Evolutionary conservation across 2,797 vertebrate genomes (phyloP).

Genomic region (Gobio occitaniae): DNA sequence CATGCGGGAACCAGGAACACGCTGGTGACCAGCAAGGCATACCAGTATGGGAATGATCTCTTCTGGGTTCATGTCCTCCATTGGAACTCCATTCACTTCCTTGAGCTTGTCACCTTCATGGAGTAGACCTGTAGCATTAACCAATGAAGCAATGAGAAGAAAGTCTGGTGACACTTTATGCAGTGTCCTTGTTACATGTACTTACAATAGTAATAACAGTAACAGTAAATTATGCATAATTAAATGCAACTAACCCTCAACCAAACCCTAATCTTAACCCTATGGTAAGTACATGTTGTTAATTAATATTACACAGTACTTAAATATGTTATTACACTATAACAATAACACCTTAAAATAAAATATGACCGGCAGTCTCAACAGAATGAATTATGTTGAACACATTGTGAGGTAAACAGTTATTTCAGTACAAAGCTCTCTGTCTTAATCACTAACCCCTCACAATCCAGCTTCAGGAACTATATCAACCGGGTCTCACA

Average conservation of each 20-base stretch:
- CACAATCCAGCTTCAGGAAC: neutral
- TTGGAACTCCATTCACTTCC: conserved; percentile 91
- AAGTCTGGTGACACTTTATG: neutral
- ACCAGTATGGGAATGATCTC: conserved; percentile 94
- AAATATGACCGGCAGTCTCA: too few relatives aligned
- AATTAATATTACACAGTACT: too few relatives aligned
- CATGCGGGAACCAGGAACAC: neutral
- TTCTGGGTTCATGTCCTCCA: conserved; percentile 88
- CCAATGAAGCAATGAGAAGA: neutral
- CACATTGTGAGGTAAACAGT: neutral
- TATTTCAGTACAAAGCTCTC: neutral
- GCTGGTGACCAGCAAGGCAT: conserved; percentile 7
- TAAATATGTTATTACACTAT: too few relatives aligned
- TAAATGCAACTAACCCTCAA: too few relatives aligned
- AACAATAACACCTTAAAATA: too few relatives aligned
- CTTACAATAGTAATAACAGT: too few relatives aligned
- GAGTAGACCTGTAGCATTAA: conserved; percentile 84
- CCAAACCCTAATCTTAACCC: too few relatives aligned
- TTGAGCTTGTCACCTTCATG: conserved; percentile 91
- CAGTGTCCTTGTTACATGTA: too few relatives aligned
- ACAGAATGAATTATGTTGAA: neutral
- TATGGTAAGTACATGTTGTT: too few relatives aligned
- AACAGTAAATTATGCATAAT: too few relatives aligned
- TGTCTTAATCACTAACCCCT: neutral
- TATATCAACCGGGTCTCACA: neutral